Evolutionary conservation across 2,113 vertebrate genomes (phyloP), one percentile per base, ranked within the genome.

Genomic region (Chionis minor): DNA sequence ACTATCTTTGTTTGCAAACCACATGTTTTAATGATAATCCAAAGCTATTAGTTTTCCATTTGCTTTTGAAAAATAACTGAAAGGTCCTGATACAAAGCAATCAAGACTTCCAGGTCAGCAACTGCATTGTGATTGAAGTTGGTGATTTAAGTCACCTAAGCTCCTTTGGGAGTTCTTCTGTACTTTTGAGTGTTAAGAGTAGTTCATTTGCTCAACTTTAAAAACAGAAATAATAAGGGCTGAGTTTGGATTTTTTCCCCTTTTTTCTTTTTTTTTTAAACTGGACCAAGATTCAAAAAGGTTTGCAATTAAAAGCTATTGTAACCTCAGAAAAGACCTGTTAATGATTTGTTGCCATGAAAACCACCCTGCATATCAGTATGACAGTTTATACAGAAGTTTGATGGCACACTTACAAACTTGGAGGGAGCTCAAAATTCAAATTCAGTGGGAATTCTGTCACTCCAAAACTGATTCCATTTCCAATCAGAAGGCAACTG

Each of bases 181-280:
- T 23, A 5, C 12, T 75, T 78, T 56, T 20, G 28, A 44, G 22
- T 3, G 2, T 63, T 78, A 80, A 51, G 8, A 7, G 4, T 40
- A 67, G 15, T 35, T 88, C 14, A 84, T 67, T 82, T 52, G 16
- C 9, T 79, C 16, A 7, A 63, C 24, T 88, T 58, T 35, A 61
- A 71, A 88, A 88, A 2, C 5, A 62, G 14, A 84, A 86, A 49
- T 65, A 56, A 26, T 23, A 69, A 30, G 22, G 12, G 2, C 10
- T 56, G 12, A 5, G 1, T 38, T 38, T 38, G 2, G 5, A 26
- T 23, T 35, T 30, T 3, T 0, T 1, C 3, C 1, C 20, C 8
- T 8, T 9, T 63, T 63, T 10, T 44, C n/a, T 24, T 38, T 24
- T 8, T 30, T 27, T 66, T 71, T 56, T 24, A 4, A 69, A 32